Evolutionary conservation across 2,113 vertebrate genomes (phyloP), one percentile per base, ranked within the genome.

Genomic region (Theropithecus gelada): DNA sequence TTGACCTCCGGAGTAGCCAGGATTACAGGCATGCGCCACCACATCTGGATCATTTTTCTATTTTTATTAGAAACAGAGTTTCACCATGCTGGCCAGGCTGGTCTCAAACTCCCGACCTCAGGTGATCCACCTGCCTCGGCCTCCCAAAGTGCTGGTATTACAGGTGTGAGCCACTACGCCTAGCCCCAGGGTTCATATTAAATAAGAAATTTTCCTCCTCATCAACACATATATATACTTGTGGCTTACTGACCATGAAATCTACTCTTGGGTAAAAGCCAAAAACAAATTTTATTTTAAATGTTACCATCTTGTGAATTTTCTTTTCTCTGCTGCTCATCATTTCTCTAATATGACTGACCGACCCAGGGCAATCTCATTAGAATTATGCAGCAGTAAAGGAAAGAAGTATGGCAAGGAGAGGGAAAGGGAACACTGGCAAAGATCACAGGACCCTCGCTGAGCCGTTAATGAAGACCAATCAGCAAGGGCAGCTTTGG

Each of bases 221-320:
- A 1, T 40, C 1, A 7, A 2, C 40, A 73, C 38, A 59, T 8
- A 72, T 11, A 1, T 8, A 76, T 8, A 1, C 40, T 92, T 79
- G 12, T 30, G 57, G 64, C 89, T 94, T 61, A 55, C 3, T 76
- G 76, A 89, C 30, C 13, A 40, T 92, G 70, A 92, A 75, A 83
- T 66, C 76, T 85, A 73, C 13, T 90, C 78, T 72, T 55, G 52
- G 59, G 72, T 40, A 85, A 79, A 76, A 76, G n/a, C 20, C 73
- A 70, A 92, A 52, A 55, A 27, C 64, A 52, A 72, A 85, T 35
- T 70, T 91, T 70, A 90, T 81, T 45, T 73, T 32, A 81, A 96
- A 79, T n/a, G 45, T 17, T 76, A 35, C 43, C 82, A 12, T 52
- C 52, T 86, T 70, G 17, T 76, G 93, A 78, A 72, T 72, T 72